phyloP scores from a whole-genome alignment of 2,113 vertebrate genomes.

The Crotalus viridis region DNA sequence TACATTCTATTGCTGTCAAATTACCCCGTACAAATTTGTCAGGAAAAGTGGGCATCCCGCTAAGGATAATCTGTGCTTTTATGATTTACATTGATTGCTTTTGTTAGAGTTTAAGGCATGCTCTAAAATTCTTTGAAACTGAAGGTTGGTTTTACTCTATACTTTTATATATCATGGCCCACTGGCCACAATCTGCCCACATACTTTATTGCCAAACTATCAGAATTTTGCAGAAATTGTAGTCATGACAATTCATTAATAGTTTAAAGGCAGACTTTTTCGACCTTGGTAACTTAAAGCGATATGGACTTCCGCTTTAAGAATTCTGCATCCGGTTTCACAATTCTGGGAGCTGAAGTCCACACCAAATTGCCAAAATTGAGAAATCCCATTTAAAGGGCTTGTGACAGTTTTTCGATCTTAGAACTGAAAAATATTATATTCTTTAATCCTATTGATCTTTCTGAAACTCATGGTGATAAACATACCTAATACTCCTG shows the following conservation, averaged over 20 bases:
- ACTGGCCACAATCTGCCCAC: not conserved
- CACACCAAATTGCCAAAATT: not conserved
- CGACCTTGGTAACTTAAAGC: not conserved
- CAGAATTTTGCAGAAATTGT: not conserved
- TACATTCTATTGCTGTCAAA: conserved; percentile 57
- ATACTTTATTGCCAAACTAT: not conserved
- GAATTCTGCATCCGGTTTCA: not conserved
- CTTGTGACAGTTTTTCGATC: not conserved
- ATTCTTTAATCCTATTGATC: not conserved
- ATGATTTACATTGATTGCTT: conserved; percentile 38
- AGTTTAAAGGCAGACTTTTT: not conserved
- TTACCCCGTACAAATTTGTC: conserved; percentile 56
- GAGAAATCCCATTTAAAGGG: not conserved
- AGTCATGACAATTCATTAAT: not conserved
- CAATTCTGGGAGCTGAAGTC: not conserved
- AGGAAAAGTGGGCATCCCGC: conserved; percentile 55
- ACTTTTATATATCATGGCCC: not conserved
- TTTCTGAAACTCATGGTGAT: not conserved
- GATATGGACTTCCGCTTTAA: not conserved
- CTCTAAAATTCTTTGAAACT: conserved; percentile 44
- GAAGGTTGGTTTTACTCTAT: conserved; percentile 4
- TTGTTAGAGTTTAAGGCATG: conserved; percentile 32
- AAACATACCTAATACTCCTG: not conserved
- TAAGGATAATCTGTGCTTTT: conserved; percentile 53
- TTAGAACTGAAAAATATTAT: not conserved